phyloP scores from a whole-genome alignment of 2,113 vertebrate species.

The Pterocles gutturalis region DNA sequence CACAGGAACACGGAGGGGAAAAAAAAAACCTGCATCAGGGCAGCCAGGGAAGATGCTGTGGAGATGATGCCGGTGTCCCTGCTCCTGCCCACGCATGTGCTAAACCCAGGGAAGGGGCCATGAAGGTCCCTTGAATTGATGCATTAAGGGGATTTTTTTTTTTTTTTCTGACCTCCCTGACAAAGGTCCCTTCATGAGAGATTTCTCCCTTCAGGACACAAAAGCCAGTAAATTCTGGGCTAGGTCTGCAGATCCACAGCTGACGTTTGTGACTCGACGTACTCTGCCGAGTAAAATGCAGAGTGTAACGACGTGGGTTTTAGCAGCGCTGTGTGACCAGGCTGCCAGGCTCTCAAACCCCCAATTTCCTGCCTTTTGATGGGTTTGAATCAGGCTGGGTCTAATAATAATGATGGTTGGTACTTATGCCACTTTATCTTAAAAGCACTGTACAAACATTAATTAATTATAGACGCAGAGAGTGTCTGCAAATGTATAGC shows the following conservation, averaged over 20 bases:
- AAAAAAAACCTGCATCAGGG: neutral
- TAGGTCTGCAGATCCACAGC: neutral
- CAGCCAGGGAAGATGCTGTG: neutral
- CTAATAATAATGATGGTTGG: slow-evolving; percentile 44
- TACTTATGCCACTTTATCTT: slow-evolving; percentile 57
- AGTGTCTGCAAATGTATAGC: neutral
- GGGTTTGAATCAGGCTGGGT: slow-evolving; percentile 24
- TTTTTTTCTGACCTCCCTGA: neutral
- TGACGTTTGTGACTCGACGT: neutral
- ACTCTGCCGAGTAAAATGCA: neutral
- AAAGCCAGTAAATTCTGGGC: slow-evolving; percentile 1
- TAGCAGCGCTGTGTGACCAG: neutral
- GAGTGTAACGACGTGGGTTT: neutral
- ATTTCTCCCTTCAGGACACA: neutral
- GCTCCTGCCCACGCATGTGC: neutral
- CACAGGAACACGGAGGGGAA: neutral
- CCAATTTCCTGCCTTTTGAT: slow-evolving; percentile 54
- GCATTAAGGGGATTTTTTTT: neutral
- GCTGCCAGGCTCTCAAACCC: slow-evolving; percentile 43
- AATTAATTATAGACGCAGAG: slow-evolving; percentile 56
- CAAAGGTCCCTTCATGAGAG: neutral
- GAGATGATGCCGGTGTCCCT: neutral
- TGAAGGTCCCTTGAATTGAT: neutral
- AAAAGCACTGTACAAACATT: slow-evolving; percentile 56
- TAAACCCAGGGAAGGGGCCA: neutral